phyloP scores from a whole-genome alignment of 2,888 invertebrate genomes.

The Parnassius mnemosyne region DNA sequence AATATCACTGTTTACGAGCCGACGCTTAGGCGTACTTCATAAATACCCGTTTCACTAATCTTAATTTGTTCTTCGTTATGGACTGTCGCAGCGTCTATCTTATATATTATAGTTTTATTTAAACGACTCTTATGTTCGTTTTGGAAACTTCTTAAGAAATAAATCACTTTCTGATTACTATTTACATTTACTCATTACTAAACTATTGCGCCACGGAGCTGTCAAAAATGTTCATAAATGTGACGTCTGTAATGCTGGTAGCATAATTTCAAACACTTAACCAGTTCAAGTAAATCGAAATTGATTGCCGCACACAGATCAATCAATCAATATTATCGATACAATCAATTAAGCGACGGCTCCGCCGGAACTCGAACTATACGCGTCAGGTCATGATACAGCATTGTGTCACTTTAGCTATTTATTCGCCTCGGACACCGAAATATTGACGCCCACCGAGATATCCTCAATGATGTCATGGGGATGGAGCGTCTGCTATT shows the following conservation, averaged over 20 bases:
- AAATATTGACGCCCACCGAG: conserved; percentile 24
- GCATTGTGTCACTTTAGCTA: conserved; percentile 43
- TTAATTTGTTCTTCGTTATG: not conserved
- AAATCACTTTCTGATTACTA: too few relatives aligned
- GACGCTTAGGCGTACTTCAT: conserved; percentile 29
- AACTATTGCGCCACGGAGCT: too few relatives aligned
- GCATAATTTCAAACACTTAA: conserved; percentile 9
- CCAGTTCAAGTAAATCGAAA: conserved; percentile 33
- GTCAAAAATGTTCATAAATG: too few relatives aligned
- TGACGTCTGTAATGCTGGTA: not conserved
- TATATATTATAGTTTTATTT: not conserved
- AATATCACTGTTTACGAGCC: conserved; percentile 55
- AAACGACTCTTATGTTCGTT: not conserved
- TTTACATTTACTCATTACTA: too few relatives aligned
- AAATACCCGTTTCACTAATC: conserved; percentile 21
- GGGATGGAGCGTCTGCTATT: conserved; percentile 19
- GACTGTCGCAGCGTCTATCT: not conserved
- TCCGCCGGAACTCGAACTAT: conserved; percentile 53
- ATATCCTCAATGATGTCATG: conserved; percentile 25
- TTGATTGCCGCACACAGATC: conserved; percentile 38
- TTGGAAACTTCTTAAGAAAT: too few relatives aligned
- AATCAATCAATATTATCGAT: conserved; percentile 78
- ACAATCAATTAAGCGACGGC: conserved; percentile 54
- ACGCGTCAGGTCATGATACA: conserved; percentile 39
- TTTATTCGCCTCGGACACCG: conserved; percentile 30